phyloP scores from a whole-genome alignment of 2,888 invertebrate species.

The Ophonus ardosiacus region DNA sequence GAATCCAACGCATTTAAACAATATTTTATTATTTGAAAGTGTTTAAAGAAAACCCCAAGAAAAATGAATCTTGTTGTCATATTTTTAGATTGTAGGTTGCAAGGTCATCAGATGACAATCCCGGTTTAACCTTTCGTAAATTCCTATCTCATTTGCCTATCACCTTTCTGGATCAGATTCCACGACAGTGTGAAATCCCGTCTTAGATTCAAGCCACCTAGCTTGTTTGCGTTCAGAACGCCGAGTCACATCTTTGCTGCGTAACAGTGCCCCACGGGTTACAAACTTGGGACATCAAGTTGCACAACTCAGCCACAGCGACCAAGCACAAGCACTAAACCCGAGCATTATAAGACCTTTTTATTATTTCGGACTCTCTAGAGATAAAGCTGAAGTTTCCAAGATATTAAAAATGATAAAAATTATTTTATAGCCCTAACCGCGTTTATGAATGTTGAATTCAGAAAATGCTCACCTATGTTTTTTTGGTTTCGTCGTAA shows the following conservation, averaged over 20 bases:
- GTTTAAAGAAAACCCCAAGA: neutral
- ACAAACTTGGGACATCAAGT: slow-evolving; percentile 62
- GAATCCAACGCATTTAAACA: too few species aligned
- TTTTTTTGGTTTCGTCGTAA: slow-evolving; percentile 22
- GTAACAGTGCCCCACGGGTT: slow-evolving; percentile 60
- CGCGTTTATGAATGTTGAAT: slow-evolving; percentile 44
- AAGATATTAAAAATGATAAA: slow-evolving; percentile 62
- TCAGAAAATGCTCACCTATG: slow-evolving; percentile 42
- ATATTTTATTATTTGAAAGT: too few species aligned
- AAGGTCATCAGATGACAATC: neutral
- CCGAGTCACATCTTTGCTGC: slow-evolving; percentile 43
- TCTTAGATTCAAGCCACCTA: neutral
- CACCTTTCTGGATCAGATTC: neutral
- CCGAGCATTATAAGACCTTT: slow-evolving; percentile 55
- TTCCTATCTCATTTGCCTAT: neutral
- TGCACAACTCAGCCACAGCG: slow-evolving; percentile 53
- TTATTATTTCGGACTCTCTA: slow-evolving; percentile 61
- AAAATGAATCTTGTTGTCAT: neutral
- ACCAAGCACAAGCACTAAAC: slow-evolving; percentile 48
- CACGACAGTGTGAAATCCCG: neutral
- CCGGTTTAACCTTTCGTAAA: neutral
- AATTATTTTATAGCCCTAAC: slow-evolving; percentile 54
- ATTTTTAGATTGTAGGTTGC: neutral
- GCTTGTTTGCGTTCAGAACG: slow-evolving; percentile 4
- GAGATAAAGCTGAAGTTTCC: slow-evolving; percentile 49